Percentiles rank a stretch among this genome's conserved stretches.
Evolutionary conservation across 2,113 vertebrate species (phyloP).

Genomic region (Zosterops lateralis): DNA sequence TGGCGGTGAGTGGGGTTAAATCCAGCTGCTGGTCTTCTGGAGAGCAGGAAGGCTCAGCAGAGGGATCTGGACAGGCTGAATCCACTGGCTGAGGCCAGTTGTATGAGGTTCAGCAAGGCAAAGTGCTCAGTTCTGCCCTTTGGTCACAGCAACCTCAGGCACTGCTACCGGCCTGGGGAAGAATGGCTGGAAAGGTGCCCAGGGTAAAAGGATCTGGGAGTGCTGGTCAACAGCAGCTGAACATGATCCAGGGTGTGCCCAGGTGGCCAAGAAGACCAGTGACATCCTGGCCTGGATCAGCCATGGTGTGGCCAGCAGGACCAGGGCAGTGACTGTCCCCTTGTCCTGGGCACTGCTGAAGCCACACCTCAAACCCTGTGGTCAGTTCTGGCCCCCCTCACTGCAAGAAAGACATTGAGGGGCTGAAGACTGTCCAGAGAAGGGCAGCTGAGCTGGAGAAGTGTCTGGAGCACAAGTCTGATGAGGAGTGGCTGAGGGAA

Average conservation of each 20-base stretch:
- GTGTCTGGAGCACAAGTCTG: background rate
- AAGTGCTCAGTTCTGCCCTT: background rate
- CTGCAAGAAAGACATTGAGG: accelerated
- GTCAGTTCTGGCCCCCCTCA: background rate
- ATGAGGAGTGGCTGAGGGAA: accelerated
- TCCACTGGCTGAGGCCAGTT: background rate
- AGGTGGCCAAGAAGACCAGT: background rate
- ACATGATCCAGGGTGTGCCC: accelerated
- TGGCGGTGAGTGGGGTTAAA: background rate
- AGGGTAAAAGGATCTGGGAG: background rate
- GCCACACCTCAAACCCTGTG: accelerated
- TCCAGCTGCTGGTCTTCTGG: background rate
- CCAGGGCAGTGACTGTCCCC: accelerated
- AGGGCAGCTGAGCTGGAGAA: accelerated
- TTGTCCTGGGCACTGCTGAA: accelerated
- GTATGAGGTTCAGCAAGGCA: background rate
- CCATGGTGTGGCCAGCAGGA: background rate
- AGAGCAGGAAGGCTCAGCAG: background rate
- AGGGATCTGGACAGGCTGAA: background rate
- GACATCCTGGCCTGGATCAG: background rate
- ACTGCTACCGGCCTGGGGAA: background rate
- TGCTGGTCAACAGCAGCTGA: background rate
- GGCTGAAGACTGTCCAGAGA: background rate
- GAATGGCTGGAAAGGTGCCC: background rate
- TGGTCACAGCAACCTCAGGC: background rate